Base-by-base conservation (phyloP, 2,113 vertebrate species). In the Leptobrachium ailaonicum region DNA sequence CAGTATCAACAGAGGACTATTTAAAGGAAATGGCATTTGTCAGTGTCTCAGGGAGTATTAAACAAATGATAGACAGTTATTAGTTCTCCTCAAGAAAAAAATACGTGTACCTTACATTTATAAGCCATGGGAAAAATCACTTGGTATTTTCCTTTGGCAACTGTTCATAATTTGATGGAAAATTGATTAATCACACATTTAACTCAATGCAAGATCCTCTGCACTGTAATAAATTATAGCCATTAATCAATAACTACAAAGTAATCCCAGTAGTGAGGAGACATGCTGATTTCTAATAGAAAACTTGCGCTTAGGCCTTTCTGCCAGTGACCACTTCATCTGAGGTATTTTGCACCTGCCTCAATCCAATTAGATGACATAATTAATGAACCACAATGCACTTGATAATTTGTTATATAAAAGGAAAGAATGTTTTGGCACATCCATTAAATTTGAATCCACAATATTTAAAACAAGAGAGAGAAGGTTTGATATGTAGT, bases 241-340 rank as follows among this genome's bases (percentile, higher is more conserved):
- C 96, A 99, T 99, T 99, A 98, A 99, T 99, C 98, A 99, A 99
- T 99, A 98, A 98, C 95, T 96, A 95, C 95, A 95, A 92, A 90
- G 94, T 96, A 94, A 96, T 96, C 95, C 93, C 93, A 90, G 92
- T 91, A 95, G 95, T 96, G 96, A 94, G 95, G 95, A 95, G 93
- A 96, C 97, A 95, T 93, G 96, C 97, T 97, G 97, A 87, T 94
- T 97, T 92, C 94, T 98, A 97, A 98, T 98, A 98, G 96, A 96
- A 96, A 94, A 92, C 93, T 94, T 95, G 93, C 91, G 90, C 91
- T 94, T 90, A 92, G 93, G 93, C 93, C 92, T 94, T 92, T 87
- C 90, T 92, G 92, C 93, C 95, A 92, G 90, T 96, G 98, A 96
- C 96, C 95, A 95, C 93, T 95, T 94, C 92, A 93, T 92, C 94